Evolutionary conservation across 64 coral and sea anemone genomes (phyloP).

Genomic region (Montipora sp.): DNA sequence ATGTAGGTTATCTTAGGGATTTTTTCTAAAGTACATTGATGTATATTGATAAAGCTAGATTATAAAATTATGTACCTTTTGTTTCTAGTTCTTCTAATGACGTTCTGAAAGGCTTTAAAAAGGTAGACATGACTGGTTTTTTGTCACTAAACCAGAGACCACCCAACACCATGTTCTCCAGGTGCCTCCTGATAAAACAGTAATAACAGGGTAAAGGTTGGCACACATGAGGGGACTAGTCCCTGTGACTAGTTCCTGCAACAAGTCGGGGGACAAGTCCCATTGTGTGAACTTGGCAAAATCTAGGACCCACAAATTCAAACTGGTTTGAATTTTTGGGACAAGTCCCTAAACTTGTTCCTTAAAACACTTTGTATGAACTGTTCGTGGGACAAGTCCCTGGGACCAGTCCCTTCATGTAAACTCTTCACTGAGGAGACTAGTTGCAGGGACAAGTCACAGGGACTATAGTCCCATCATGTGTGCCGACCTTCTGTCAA

Average conservation of each 20-base stretch:
- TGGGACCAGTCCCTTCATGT: background rate
- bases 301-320: constrained; percentile 1
- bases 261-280: background rate
- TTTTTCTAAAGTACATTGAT: background rate
- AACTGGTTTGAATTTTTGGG: constrained; percentile 1
- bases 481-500: background rate
- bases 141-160: background rate
- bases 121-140: too few relatives aligned
- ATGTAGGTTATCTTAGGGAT: background rate
- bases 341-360: background rate
- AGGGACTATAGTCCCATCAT: background rate
- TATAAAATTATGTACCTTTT: background rate
- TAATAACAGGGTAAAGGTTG: background rate
- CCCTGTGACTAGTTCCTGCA: background rate
- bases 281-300: constrained; percentile 1
- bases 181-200: background rate
- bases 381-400: background rate
- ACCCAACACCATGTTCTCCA: too few relatives aligned
- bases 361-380: background rate
- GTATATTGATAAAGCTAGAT: background rate
- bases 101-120: too few relatives aligned
- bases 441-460: background rate
- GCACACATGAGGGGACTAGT: background rate
- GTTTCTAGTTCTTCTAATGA: too few relatives aligned
- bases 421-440: constrained; percentile 1